These are phyloP conservation scores for Cyanistes caeruleus DNA, from an alignment of 2,113 vertebrate genomes.

Conservation along the genomic window DNA sequence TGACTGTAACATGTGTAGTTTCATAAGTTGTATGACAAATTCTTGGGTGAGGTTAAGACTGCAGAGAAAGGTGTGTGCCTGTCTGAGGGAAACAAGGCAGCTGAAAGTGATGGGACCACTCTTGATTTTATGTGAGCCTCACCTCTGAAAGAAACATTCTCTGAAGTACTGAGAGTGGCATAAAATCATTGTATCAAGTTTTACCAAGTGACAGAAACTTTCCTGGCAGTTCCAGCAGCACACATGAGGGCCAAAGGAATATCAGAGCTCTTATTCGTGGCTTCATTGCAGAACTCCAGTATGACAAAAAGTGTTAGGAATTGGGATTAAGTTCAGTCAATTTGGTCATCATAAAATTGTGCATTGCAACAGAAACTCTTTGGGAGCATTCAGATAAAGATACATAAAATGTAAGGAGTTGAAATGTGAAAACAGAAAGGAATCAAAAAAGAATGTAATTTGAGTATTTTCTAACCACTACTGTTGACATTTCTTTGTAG, in stretches of 20 bases:
- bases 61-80: not conserved
- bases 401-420: not conserved
- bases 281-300: not conserved
- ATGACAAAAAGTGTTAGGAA: not conserved
- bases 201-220: not conserved
- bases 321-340: not conserved
- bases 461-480: not conserved
- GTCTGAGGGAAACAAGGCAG: not conserved
- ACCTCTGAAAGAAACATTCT: not conserved
- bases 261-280: accelerated
- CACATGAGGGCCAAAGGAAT: not conserved
- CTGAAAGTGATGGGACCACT: not conserved
- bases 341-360: not conserved
- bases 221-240: not conserved
- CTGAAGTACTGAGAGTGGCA: not conserved
- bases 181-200: not conserved
- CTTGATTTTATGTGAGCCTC: accelerated
- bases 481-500: accelerated
- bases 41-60: not conserved
- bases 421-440: not conserved
- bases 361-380: not conserved
- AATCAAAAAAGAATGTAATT: not conserved
- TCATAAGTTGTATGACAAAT: not conserved
- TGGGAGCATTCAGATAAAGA: not conserved
- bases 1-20: accelerated